A percentile compares a stretch with the other conserved stretches of the same genome.
These are phyloP conservation scores for Tetramorium simillimum DNA, from an alignment of 1,140 invertebrate species.

Conservation along the genomic window DNA sequence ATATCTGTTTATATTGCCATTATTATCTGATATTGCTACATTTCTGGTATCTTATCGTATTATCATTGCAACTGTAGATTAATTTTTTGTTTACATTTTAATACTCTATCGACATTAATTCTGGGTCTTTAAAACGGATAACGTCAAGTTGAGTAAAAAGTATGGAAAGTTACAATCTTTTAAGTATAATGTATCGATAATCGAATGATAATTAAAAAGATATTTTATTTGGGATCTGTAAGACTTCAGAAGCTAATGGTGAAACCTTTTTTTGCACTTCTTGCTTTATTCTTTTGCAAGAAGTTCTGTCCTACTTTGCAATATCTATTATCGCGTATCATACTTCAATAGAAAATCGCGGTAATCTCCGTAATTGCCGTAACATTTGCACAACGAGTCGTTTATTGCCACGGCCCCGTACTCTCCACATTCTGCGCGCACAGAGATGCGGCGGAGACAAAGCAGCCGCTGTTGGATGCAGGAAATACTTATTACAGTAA, in stretches of 20 bases:
- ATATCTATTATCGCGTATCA: conserved; percentile 41
- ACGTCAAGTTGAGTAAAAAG: not conserved
- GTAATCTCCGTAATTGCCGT: conserved; percentile 28
- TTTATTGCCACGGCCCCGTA: conserved; percentile 58
- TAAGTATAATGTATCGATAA: not conserved
- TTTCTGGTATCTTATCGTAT: conserved; percentile 18
- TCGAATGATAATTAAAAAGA: not conserved
- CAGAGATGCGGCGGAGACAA: conserved; percentile 45
- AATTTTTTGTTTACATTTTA: not conserved
- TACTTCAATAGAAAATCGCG: conserved; percentile 28
- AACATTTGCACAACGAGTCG: conserved; percentile 57
- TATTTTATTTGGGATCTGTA: not conserved
- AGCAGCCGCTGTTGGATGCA: conserved; percentile 50
- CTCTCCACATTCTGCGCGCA: conserved; percentile 33
- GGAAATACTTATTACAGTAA: conserved; percentile 63
- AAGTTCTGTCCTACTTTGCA: conserved; percentile 12
- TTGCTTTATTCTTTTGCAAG: conserved; percentile 6
- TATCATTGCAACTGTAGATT: conserved; percentile 7
- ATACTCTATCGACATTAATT: not conserved
- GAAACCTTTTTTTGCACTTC: not conserved
- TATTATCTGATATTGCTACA: not conserved
- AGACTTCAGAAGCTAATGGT: not conserved
- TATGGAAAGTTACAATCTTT: not conserved
- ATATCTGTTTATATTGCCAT: not conserved
- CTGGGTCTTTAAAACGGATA: not conserved